Percentiles rank a stretch among this genome's conserved stretches.
Evolutionary conservation across 2,888 invertebrate species (phyloP).

Genomic region (Pseudococcus viburni): DNA sequence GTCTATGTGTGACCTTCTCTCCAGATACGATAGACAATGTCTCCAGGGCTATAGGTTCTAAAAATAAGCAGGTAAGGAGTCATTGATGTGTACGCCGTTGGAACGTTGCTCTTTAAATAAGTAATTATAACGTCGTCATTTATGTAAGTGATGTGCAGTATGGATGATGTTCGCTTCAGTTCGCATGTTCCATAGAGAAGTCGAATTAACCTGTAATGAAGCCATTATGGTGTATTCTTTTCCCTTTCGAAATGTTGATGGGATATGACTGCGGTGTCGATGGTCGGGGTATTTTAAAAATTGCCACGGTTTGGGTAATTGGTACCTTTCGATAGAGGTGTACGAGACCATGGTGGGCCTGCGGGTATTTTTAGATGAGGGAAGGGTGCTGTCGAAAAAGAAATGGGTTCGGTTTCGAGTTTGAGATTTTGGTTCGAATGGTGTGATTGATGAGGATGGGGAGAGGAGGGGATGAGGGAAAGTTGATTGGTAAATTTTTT

Average conservation of each 20-base stretch:
- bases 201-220: slow-evolving; percentile 27
- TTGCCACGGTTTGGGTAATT: no score
- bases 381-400: no score
- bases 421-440: no score
- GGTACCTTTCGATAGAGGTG: no score
- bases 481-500: no score
- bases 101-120: slow-evolving; percentile 18
- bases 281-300: no score
- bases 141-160: background rate
- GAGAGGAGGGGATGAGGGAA: no score
- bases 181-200: background rate
- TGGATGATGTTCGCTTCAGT: background rate
- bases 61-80: slow-evolving; percentile 3
- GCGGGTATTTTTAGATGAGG: no score
- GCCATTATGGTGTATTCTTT: slow-evolving; percentile 2
- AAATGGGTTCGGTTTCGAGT: no score
- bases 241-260: background rate
- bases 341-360: no score
- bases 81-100: slow-evolving; percentile 8
- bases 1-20: background rate
- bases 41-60: background rate
- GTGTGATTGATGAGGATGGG: no score
- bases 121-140: slow-evolving; percentile 18
- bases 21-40: background rate
- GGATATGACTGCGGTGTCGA: no score